Base-by-base conservation (phyloP, 37 sponge, comb jelly and placozoan species). In the Tethya wilhelma region DNA sequence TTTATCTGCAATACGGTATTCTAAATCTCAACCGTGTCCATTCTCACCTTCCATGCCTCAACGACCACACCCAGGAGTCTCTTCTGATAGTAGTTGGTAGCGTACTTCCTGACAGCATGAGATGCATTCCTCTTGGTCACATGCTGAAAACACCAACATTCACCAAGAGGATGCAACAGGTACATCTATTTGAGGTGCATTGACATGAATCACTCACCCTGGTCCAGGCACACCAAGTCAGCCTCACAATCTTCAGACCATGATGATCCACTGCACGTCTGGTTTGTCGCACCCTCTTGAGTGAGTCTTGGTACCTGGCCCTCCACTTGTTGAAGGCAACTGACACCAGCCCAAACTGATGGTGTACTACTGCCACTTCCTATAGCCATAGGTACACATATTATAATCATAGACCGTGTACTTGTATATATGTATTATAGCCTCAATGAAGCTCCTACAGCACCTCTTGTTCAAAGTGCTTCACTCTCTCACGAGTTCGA, bases 31-130 rank as follows among this genome's bases (percentile, higher is more conserved):
- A 49, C 32, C 2, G 6, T 12, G 39, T 3, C 30, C 8, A 8
- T 29, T 45, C 2, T 6, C 44, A 84, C 84, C 84, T 84, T 74
- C 84, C 84, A 84, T 4, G 66, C 74, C 29, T 53, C n/a, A 4
- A 74, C 41, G 4, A 34, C 2, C 37, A 44, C 75, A 20, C 22
- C 19, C 31, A 57, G 69, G 23, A 84, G 14, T 29, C 37, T 46
- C 34, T 26, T 67, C 56, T 65, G 40, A 42, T 68, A 75, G 68
- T 55, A 76, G 11, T 38, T 26, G n/a, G 7, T 37, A 4, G 67
- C 84, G 67, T 2, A 23, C 9, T 2, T 17, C 12, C 30, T 31
- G 26, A 7, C 26, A 14, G 20, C 8, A 4, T 84, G 67, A 8
- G 44, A 42, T 28, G 1, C 43, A 39, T 76, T 84, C 44, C 68